Conservation (phyloP, 2,888 invertebrate genomes). For the Pharmacophagus antenor region DNA sequence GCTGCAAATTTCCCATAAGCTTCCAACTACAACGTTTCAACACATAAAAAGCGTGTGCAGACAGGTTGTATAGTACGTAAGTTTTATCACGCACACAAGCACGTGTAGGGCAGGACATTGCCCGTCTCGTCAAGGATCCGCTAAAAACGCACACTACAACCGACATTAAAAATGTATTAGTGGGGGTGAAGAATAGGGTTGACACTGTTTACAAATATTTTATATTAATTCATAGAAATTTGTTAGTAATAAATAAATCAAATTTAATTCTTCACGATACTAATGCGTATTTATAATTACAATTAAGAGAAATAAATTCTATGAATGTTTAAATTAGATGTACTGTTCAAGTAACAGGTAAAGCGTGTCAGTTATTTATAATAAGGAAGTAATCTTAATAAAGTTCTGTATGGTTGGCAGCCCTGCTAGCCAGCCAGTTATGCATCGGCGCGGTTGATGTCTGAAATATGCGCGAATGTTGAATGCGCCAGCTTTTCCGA, state of each 20-base stretch:
- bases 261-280: too few species aligned
- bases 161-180: constrained; percentile 29
- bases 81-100: constrained; percentile 26
- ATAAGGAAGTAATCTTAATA: neutral
- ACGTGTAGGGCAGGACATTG: constrained; percentile 38
- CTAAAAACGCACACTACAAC: constrained; percentile 29
- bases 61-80: neutral
- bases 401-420: neutral
- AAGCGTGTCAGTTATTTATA: too few species aligned
- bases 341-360: too few species aligned
- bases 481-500: constrained; percentile 26
- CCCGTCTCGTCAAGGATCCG: constrained; percentile 37
- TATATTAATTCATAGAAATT: neutral
- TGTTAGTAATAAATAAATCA: too few species aligned
- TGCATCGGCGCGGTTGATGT: constrained; percentile 16
- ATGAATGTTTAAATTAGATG: too few species aligned
- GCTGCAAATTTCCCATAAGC: constrained; percentile 36
- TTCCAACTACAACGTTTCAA: constrained; percentile 30
- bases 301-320: too few species aligned
- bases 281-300: too few species aligned
- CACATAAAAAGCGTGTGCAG: constrained; percentile 9
- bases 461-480: constrained; percentile 19
- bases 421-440: constrained; percentile 24
- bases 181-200: constrained; percentile 22
- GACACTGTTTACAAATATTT: neutral